Evolutionary conservation across 2,797 vertebrate species (phyloP).

Genomic region (Darevskia nairensis): DNA sequence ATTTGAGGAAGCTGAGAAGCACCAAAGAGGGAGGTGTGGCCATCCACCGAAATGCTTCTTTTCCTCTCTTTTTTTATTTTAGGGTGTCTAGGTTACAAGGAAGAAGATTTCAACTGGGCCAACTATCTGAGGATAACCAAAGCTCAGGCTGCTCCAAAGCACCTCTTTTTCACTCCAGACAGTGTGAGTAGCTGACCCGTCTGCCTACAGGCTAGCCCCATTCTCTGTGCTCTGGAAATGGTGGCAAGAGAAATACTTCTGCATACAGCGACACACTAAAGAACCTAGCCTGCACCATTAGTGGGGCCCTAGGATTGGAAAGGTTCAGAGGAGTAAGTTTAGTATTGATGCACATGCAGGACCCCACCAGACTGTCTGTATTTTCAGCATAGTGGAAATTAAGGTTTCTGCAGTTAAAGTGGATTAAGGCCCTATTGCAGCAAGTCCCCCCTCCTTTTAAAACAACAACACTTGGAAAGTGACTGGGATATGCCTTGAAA

Average conservation of each 20-base stretch:
- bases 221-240: neutral
- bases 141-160: constrained; percentile 93
- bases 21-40: neutral
- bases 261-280: neutral
- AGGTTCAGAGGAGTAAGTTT: neutral
- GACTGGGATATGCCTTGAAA: no score
- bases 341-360: neutral
- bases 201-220: neutral
- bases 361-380: no score
- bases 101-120: constrained; percentile 97
- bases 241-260: neutral
- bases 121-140: constrained; percentile 94
- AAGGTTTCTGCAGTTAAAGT: no score
- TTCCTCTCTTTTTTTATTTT: constrained; percentile 54
- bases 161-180: constrained; percentile 89
- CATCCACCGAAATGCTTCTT: neutral
- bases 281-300: neutral
- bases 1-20: neutral
- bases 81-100: constrained; percentile 91
- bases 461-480: no score
- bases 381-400: no score
- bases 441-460: no score
- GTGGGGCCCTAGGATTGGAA: neutral
- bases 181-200: constrained; percentile 82
- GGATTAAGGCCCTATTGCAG: no score